Conservation (phyloP, 2,888 invertebrate genomes). For the Catocala fraxini region DNA sequence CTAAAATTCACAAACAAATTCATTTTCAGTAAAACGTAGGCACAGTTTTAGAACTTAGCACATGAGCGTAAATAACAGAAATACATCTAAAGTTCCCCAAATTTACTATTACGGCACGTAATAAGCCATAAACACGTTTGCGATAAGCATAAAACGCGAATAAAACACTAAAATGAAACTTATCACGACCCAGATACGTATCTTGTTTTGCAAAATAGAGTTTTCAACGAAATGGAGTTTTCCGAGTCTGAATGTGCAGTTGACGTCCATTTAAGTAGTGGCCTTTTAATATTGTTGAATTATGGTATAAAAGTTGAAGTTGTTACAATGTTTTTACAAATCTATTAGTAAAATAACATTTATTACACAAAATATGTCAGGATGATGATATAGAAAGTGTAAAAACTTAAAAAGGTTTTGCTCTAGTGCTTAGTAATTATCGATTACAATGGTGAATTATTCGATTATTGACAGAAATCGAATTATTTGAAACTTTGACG, state of each 20-base stretch:
- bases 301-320: too few species aligned
- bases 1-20: neutral
- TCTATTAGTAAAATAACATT: too few species aligned
- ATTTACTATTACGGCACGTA: constrained; percentile 26
- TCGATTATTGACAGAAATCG: too few species aligned
- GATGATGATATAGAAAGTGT: too few species aligned
- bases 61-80: constrained; percentile 15
- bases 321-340: too few species aligned
- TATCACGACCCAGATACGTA: constrained; percentile 13
- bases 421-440: too few species aligned
- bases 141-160: constrained; percentile 39
- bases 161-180: constrained; percentile 35
- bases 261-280: neutral
- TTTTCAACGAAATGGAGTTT: constrained; percentile 7
- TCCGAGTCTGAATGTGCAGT: neutral
- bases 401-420: too few species aligned
- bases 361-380: too few species aligned
- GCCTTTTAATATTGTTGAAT: neutral
- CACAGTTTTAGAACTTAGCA: neutral
- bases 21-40: neutral
- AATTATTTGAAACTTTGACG: too few species aligned
- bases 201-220: constrained; percentile 18
- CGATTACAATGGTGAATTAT: too few species aligned
- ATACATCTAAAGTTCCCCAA: constrained; percentile 11
- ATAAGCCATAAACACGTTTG: constrained; percentile 37